These are phyloP conservation scores for Myripristis murdjan DNA, from an alignment of 2,797 vertebrate genomes.

Conservation along the genomic window DNA sequence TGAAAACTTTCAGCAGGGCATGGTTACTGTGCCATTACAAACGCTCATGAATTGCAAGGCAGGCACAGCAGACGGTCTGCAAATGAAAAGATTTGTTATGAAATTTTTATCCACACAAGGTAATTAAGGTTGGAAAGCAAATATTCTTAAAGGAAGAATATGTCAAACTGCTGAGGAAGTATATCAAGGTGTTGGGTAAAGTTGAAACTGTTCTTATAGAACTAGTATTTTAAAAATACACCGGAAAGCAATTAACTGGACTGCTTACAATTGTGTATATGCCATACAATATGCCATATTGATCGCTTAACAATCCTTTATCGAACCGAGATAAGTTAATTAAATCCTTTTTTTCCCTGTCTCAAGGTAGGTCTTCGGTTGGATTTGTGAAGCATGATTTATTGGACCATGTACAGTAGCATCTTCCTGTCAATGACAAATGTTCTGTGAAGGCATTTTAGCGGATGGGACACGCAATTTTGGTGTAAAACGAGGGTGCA, in stretches of 20 bases:
- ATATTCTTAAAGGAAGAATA: too few relatives aligned
- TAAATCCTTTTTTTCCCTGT: neutral
- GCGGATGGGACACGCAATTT: neutral
- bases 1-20: conserved; percentile 42
- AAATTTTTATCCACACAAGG: conserved; percentile 19
- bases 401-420: neutral
- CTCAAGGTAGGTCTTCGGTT: neutral
- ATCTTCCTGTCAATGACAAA: conserved; percentile 24
- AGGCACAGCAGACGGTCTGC: neutral
- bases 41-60: conserved; percentile 27
- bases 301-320: neutral
- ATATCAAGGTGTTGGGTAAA: neutral
- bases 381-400: neutral
- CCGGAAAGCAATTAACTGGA: neutral
- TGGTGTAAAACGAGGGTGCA: neutral
- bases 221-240: neutral
- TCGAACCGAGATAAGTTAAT: neutral
- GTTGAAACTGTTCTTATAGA: neutral
- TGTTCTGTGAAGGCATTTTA: conserved; percentile 10
- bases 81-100: conserved; percentile 21
- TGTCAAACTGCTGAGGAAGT: conserved; percentile 2
- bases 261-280: neutral
- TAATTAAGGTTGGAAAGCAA: conserved; percentile 11
- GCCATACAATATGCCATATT: neutral
- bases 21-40: conserved; percentile 37